Percentiles rank a stretch among this genome's conserved stretches.
These are phyloP conservation scores for Holothuria leucospilota DNA, from an alignment of 53 echinoderm and acorn worm species.

Conservation along the genomic window DNA sequence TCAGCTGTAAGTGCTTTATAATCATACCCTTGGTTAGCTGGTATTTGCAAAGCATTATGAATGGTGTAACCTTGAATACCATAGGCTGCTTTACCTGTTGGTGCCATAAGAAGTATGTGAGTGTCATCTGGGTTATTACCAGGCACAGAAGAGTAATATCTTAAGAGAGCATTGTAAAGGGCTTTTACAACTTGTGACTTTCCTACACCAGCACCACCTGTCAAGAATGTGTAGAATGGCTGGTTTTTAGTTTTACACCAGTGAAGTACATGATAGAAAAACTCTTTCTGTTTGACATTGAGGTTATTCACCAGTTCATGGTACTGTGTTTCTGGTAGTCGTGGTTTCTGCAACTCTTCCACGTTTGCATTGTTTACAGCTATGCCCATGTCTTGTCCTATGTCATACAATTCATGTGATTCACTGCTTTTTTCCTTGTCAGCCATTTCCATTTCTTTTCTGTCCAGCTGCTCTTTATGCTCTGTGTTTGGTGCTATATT, in stretches of 20 bases:
- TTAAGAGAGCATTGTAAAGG: slow-evolving; percentile 48
- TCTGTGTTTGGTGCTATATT: slow-evolving; percentile 51
- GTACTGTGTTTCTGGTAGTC: slow-evolving; percentile 50
- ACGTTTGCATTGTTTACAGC: slow-evolving; percentile 22
- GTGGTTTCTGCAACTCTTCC: slow-evolving; percentile 32
- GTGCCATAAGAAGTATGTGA: slow-evolving; percentile 47
- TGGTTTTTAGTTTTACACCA: slow-evolving; percentile 44
- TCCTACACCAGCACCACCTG: slow-evolving; percentile 64
- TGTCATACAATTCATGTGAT: too few species aligned
- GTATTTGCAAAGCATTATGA: slow-evolving; percentile 54
- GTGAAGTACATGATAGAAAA: slow-evolving; percentile 58
- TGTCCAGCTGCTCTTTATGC: slow-evolving; percentile 31
- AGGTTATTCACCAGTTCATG: slow-evolving; percentile 28
- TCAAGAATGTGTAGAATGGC: slow-evolving; percentile 47
- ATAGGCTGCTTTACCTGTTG: slow-evolving; percentile 69
- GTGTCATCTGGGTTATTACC: slow-evolving; percentile 57
- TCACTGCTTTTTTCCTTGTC: background rate
- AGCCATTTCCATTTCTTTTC: background rate
- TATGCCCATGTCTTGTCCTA: slow-evolving; percentile 40
- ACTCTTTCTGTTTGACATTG: slow-evolving; percentile 64
- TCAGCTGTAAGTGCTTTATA: slow-evolving; percentile 32
- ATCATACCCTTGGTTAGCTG: slow-evolving; percentile 46
- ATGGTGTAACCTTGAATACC: slow-evolving; percentile 52
- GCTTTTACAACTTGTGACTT: slow-evolving; percentile 54
- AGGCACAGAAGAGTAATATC: slow-evolving; percentile 19